phyloP scores from a whole-genome alignment of 1,140 invertebrate species.

The Reticulitermes speratus region DNA sequence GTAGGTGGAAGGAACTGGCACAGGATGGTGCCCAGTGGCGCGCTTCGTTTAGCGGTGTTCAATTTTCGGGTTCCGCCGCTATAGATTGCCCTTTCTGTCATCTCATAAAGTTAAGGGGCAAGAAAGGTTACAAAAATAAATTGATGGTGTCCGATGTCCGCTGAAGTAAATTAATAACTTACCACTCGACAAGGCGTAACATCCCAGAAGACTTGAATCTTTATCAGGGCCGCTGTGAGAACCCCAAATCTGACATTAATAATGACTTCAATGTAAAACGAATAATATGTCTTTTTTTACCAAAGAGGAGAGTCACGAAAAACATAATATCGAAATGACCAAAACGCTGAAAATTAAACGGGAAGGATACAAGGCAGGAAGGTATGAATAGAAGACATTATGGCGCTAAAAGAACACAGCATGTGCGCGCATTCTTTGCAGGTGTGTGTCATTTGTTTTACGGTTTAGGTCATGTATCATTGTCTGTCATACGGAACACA shows the following conservation, averaged over 20 bases:
- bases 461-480: background rate
- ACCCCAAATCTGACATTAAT: too few relatives aligned
- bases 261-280: background rate
- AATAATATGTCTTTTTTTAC: background rate
- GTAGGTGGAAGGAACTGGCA: too few relatives aligned
- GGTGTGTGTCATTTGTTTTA: slow-evolving; percentile 16
- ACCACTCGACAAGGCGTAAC: too few relatives aligned
- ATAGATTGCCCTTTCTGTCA: too few relatives aligned
- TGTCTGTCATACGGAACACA: slow-evolving; percentile 12
- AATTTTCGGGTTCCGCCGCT: too few relatives aligned
- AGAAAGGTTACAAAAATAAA: background rate
- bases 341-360: background rate
- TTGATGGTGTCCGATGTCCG: background rate
- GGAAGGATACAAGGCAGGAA: background rate
- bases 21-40: too few relatives aligned
- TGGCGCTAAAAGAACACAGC: slow-evolving; percentile 10
- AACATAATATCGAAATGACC: background rate
- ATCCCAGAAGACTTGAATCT: too few relatives aligned
- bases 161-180: background rate
- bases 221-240: too few relatives aligned
- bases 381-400: slow-evolving; percentile 5
- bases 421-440: background rate
- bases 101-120: too few relatives aligned
- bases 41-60: too few relatives aligned
- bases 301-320: background rate